Evolutionary conservation across 2,888 invertebrate species (phyloP).

Genomic region (Drosophila picticornis): DNA sequence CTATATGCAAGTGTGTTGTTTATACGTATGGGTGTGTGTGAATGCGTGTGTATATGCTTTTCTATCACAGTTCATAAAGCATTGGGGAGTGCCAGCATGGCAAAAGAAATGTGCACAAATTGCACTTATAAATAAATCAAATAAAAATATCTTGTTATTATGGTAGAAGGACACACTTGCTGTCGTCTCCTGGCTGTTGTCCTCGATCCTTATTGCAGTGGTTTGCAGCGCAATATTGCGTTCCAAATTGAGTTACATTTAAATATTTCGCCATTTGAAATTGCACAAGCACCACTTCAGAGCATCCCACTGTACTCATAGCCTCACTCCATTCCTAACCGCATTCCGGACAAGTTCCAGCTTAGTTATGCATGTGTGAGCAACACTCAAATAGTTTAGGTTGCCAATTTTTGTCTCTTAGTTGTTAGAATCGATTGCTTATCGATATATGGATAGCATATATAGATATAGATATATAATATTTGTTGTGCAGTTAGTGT

Average conservation of each 20-base stretch:
- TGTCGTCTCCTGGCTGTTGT: constrained; percentile 20
- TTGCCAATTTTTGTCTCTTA: constrained; percentile 40
- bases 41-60: constrained; percentile 6
- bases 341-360: constrained; percentile 9
- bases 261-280: constrained; percentile 69
- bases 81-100: constrained; percentile 54
- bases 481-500: neutral
- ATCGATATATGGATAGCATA: constrained; percentile 6
- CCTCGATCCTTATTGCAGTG: constrained; percentile 45
- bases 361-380: constrained; percentile 40
- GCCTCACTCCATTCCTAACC: neutral
- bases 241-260: constrained; percentile 75
- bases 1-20: constrained; percentile 1
- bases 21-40: neutral
- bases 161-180: constrained; percentile 45
- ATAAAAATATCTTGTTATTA: constrained; percentile 73
- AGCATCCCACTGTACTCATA: neutral
- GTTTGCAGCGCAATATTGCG: constrained; percentile 63
- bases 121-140: constrained; percentile 81
- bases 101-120: constrained; percentile 77
- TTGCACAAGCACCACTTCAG: constrained; percentile 25
- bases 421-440: constrained; percentile 34
- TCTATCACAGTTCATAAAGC: constrained; percentile 43
- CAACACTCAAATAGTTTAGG: constrained; percentile 34
- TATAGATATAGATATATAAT: too few species aligned